Percentiles rank a stretch among this genome's conserved stretches.
phyloP scores from a whole-genome alignment of 2,888 invertebrate genomes.

The Amaurobius ferox region DNA sequence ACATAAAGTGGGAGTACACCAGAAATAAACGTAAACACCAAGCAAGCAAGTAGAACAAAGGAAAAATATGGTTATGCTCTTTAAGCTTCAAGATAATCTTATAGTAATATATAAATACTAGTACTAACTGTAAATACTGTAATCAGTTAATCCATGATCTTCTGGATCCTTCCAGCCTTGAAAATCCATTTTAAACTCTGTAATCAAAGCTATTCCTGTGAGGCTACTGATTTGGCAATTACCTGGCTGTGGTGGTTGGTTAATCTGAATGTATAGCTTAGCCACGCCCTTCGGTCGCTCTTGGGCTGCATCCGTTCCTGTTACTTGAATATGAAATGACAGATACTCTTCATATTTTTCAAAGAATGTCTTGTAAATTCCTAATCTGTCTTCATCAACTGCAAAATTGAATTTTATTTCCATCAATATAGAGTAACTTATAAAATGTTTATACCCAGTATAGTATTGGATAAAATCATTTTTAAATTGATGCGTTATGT shows the following conservation, averaged over 20 bases:
- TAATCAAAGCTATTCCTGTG: conserved; percentile 30
- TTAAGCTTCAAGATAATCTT: no score
- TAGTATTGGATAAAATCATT: no score
- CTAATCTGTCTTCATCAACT: conserved; percentile 57
- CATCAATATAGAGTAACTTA: no score
- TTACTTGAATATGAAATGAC: conserved; percentile 42
- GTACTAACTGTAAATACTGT: conserved; percentile 60
- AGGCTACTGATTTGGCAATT: conserved; percentile 5
- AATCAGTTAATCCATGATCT: conserved; percentile 26
- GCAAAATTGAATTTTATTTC: neutral
- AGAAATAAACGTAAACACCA: no score
- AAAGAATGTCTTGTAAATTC: conserved; percentile 49
- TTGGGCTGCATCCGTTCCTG: neutral
- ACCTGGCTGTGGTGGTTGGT: conserved; percentile 46
- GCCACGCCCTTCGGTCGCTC: conserved; percentile 39
- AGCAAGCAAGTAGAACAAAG: no score
- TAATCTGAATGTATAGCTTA: conserved; percentile 42
- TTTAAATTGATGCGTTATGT: no score
- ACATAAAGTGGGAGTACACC: no score
- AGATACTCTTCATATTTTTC: neutral
- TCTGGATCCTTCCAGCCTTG: conserved; percentile 48
- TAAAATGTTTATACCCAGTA: no score
- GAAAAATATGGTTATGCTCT: no score
- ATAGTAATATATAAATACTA: no score
- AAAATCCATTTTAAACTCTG: conserved; percentile 40